Base-by-base conservation (phyloP, 2,888 invertebrate genomes). In the Phyllotreta cruciferae region DNA sequence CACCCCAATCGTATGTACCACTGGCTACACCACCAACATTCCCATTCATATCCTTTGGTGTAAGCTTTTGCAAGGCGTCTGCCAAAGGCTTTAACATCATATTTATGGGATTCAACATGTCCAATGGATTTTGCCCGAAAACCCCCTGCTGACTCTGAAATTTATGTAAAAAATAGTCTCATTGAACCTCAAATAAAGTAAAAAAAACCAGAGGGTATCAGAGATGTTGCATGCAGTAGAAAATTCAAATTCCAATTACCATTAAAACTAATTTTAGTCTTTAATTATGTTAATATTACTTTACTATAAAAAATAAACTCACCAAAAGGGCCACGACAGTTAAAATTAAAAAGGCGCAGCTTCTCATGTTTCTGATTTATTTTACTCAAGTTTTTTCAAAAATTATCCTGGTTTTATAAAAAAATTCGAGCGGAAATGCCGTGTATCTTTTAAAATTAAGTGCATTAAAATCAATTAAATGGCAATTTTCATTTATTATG, bases 401-500 rank as follows among this genome's bases (percentile, higher is more conserved):
- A 9, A 8, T 47, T 14, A 24, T 24, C 9, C 1, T 24, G 34
- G 1, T 5, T 6, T 10, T 9, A 4, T 5, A 47, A 47, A 14
- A 9, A 10, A 47, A 47, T 4, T 24, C 14, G 11, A 13, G 14
- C 13, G 47, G 47, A 47, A 47, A 47, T 47, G 34, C 7, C 14
- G 11, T 47, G 47, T 47, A 14, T 47, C 3, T 14, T 2, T 14
- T 3, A 47, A 47, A 47, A 47, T 47, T 47, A 47, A 11, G 7
- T 1, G 0, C 9, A 24, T 47, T 47, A 47, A 14, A 47, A 24
- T 5, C 9, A 14, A 1, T 13, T 47, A 9, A 47, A 8, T 8
- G 9, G n/a, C 14, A 47, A 47, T 47, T 47, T 47, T 47, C 14
- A 11, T 47, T 47, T 47, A 47, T 47, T 47, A 47, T 6, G n/a